Base-by-base conservation (phyloP, 2,113 vertebrate genomes). In the Aix galericulata region DNA sequence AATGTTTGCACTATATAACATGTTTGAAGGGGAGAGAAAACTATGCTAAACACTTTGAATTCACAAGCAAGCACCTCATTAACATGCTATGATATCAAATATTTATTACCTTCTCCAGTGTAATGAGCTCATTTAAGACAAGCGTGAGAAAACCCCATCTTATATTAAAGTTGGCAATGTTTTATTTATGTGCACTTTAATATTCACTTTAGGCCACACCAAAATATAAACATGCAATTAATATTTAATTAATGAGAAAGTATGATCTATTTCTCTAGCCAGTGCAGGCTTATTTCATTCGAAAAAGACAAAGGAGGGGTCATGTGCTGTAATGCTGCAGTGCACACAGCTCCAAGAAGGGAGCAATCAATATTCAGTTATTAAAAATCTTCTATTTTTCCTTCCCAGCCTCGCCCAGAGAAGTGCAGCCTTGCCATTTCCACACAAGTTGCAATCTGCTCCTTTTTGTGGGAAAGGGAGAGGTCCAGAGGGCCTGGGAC, bases 41-140 rank as follows among this genome's bases (percentile, higher is more conserved):
- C 76, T 79, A 17, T 86, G 84, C 86, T 96, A 96, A 97, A 94
- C 75, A 62, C 87, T 96, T 86, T 50, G 95, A 96, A 96, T 97
- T 93, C 95, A 93, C 34, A 38, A 92, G 96, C 55, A 88, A 96
- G 77, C 60, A 62, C 53, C 75, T 97, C 94, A 97, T 97, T 97
- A 96, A 91, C 90, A 89, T 92, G 86, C 78, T 73, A 55, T 0
- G 5, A 5, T 67, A 97, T 97, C 95, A 97, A 97, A 97, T 95
- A 97, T 97, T 95, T 91, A 97, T 97, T 82, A 55, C 72, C 73
- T 86, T 83, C 88, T 91, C 59, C 76, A 22, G 81, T 62, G 34
- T 87, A 95, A 94, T 31, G 86, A 96, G 91, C 91, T 96, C 91
- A 52, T 82, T 95, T 71, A 94, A 92, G 92, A 93, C 71, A 86